A percentile compares a stretch with the other conserved stretches of the same genome.
Conservation (phyloP, 2,888 invertebrate species). For the Eilema sororculum region DNA sequence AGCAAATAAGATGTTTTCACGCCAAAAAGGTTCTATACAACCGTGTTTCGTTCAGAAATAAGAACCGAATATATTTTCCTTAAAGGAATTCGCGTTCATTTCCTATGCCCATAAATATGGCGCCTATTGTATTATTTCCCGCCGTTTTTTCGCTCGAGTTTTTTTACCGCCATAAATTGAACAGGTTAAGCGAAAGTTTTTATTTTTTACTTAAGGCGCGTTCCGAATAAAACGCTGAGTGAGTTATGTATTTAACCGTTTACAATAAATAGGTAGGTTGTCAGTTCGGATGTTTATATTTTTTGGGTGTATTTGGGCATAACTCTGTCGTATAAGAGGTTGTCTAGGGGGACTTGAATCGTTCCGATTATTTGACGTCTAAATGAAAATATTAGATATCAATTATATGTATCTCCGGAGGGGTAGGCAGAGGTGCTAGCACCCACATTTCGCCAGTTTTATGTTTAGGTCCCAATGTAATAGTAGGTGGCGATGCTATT, state of each 20-base stretch:
- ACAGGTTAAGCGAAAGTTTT: conserved; percentile 1
- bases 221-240: neutral
- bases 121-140: conserved; percentile 14
- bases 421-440: too few species aligned
- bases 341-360: too few species aligned
- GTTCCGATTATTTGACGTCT: too few species aligned
- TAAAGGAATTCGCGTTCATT: conserved; percentile 11
- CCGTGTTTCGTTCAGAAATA: conserved; percentile 1
- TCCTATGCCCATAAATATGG: conserved; percentile 16
- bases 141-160: conserved; percentile 2
- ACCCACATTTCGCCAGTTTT: too few species aligned
- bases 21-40: neutral
- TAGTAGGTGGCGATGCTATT: too few species aligned
- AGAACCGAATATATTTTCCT: conserved; percentile 7
- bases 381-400: too few species aligned
- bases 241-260: neutral
- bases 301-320: too few species aligned
- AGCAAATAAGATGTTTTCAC: neutral
- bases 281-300: too few species aligned
- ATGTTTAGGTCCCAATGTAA: too few species aligned
- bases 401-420: too few species aligned
- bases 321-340: too few species aligned
- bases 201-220: neutral
- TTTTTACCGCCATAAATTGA: conserved; percentile 16
- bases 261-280: too few species aligned